phyloP scores from a whole-genome alignment of 2,797 vertebrate genomes.

The Knipowitschia caucasica region DNA sequence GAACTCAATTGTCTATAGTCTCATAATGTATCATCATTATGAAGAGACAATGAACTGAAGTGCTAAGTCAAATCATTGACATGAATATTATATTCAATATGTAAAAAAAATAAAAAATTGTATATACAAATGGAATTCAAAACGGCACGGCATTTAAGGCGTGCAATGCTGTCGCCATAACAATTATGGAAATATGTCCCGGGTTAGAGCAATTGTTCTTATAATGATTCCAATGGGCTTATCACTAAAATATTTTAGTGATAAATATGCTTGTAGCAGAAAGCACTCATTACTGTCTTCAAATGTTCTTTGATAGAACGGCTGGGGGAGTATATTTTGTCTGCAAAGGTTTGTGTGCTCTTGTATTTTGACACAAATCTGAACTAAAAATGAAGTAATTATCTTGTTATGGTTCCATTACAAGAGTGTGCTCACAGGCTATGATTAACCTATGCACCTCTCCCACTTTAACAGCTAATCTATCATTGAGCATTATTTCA shows the following conservation, averaged over 20 bases:
- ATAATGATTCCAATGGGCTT: constrained; percentile 54
- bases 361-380: constrained; percentile 72
- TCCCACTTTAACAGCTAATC: constrained; percentile 66
- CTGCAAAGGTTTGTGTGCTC: constrained; percentile 22
- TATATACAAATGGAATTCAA: constrained; percentile 29
- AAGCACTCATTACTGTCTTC: constrained; percentile 38
- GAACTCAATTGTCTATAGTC: constrained; percentile 56
- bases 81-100: not conserved
- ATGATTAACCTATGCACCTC: constrained; percentile 78
- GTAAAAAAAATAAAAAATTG: constrained; percentile 19
- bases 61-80: constrained; percentile 1
- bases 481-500: constrained; percentile 70
- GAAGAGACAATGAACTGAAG: constrained; percentile 20
- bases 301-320: constrained; percentile 32
- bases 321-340: constrained; percentile 37
- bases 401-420: constrained; percentile 69
- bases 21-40: constrained; percentile 23
- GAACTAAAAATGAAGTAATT: constrained; percentile 71
- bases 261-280: constrained; percentile 51
- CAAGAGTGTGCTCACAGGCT: constrained; percentile 74
- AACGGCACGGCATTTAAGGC: constrained; percentile 39
- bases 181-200: constrained; percentile 50
- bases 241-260: constrained; percentile 50
- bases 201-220: constrained; percentile 51
- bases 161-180: constrained; percentile 35